A percentile compares a stretch with the other conserved stretches of the same genome.
phyloP scores from a whole-genome alignment of 2,888 invertebrate genomes.

The Choreutis nemorana region DNA sequence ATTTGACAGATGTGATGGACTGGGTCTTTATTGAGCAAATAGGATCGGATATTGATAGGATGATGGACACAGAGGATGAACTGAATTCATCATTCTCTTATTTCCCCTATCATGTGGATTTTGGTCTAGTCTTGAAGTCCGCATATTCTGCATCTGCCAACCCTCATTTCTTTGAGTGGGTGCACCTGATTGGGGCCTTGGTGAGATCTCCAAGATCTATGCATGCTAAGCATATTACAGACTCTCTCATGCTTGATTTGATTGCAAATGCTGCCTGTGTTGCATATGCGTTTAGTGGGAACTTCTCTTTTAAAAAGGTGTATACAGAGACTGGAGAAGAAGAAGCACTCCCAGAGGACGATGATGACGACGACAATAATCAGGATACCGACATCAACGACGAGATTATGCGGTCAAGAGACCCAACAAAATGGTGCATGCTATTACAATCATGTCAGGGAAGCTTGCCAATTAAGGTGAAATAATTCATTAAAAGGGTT shows the following conservation, averaged over 20 bases:
- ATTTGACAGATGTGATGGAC: no score
- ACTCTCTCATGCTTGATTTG: not conserved
- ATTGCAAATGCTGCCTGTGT: not conserved
- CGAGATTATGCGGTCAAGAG: not conserved
- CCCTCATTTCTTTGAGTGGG: not conserved
- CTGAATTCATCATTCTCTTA: not conserved
- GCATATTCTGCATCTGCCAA: not conserved
- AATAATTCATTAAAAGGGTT: not conserved
- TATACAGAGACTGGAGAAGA: not conserved
- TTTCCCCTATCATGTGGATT: conserved; percentile 1
- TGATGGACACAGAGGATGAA: not conserved
- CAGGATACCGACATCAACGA: not conserved
- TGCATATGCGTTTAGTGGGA: not conserved
- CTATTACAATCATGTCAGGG: not conserved
- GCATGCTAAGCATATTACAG: not conserved
- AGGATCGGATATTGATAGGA: not conserved
- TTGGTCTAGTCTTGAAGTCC: not conserved
- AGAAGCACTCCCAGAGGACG: not conserved
- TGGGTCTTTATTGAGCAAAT: not conserved
- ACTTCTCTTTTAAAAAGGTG: not conserved
- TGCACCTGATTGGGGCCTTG: not conserved
- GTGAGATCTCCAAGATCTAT: not conserved
- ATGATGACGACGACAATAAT: not conserved
- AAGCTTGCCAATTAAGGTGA: not conserved
- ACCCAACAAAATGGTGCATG: not conserved